Evolutionary conservation across 2,888 invertebrate species (phyloP).

Genomic region (Laothoe populi): DNA sequence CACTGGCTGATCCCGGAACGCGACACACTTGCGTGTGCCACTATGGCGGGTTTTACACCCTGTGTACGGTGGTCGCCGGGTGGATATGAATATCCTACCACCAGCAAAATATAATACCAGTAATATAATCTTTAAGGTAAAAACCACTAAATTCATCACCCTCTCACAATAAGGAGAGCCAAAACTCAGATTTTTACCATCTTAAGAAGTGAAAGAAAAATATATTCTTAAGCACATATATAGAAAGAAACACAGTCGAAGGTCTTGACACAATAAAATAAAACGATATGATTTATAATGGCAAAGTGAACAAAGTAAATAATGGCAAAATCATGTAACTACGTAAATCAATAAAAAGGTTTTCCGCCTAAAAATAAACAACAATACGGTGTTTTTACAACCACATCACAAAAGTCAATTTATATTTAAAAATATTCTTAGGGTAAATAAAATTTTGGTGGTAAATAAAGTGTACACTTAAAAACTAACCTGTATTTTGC

Average conservation of each 20-base stretch:
- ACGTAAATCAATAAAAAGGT: neutral
- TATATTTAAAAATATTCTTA: no score
- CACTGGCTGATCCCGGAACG: no score
- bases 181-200: neutral
- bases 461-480: no score
- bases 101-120: no score
- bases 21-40: no score
- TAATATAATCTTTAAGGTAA: no score
- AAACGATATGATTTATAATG: neutral
- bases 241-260: neutral
- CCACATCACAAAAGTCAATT: no score
- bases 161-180: neutral
- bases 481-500: no score
- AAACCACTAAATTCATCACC: neutral
- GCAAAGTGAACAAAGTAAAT: neutral
- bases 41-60: no score
- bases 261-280: neutral
- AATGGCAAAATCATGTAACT: slow-evolving; percentile 15
- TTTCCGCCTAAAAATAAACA: neutral
- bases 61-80: no score
- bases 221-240: slow-evolving; percentile 3
- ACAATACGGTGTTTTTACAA: neutral
- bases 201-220: neutral
- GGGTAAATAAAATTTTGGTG: no score
- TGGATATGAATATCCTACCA: no score